These are phyloP conservation scores for Drosophila sp. DNA, from an alignment of 1,140 invertebrate genomes.

Conservation along the genomic window DNA sequence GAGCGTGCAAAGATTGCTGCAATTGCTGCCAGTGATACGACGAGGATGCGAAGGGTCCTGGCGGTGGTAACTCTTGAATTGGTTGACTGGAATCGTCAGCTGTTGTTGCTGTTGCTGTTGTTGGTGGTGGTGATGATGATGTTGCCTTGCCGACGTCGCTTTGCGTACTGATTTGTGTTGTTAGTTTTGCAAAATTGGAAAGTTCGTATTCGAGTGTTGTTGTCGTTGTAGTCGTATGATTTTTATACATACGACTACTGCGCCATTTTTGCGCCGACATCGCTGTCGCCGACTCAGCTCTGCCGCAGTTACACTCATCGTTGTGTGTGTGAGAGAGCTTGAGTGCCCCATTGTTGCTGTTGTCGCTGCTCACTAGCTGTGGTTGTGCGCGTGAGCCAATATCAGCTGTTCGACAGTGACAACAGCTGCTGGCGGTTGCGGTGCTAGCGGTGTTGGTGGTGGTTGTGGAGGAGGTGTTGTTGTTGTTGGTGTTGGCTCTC, in stretches of 20 bases:
- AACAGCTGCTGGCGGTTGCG: constrained; percentile 43
- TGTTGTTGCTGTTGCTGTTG: neutral
- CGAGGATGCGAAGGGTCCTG: constrained; percentile 59
- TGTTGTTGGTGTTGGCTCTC: constrained; percentile 8
- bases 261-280: constrained; percentile 53
- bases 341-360: constrained; percentile 25
- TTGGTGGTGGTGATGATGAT: constrained; percentile 13
- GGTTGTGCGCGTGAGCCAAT: constrained; percentile 45
- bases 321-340: constrained; percentile 43
- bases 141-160: constrained; percentile 59
- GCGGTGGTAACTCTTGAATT: constrained; percentile 27
- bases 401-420: constrained; percentile 72
- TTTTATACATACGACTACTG: constrained; percentile 78
- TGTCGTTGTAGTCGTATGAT: constrained; percentile 81
- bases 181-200: constrained; percentile 81
- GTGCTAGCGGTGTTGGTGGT: constrained; percentile 7
- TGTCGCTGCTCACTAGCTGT: constrained; percentile 34
- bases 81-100: neutral
- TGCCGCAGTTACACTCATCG: constrained; percentile 26
- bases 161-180: constrained; percentile 80
- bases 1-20: constrained; percentile 58
- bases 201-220: constrained; percentile 82
- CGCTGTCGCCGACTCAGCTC: constrained; percentile 10
- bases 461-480: neutral
- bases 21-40: constrained; percentile 62